Evolutionary conservation across 2,888 invertebrate species (phyloP).

Genomic region (Yponomeuta malinellus): DNA sequence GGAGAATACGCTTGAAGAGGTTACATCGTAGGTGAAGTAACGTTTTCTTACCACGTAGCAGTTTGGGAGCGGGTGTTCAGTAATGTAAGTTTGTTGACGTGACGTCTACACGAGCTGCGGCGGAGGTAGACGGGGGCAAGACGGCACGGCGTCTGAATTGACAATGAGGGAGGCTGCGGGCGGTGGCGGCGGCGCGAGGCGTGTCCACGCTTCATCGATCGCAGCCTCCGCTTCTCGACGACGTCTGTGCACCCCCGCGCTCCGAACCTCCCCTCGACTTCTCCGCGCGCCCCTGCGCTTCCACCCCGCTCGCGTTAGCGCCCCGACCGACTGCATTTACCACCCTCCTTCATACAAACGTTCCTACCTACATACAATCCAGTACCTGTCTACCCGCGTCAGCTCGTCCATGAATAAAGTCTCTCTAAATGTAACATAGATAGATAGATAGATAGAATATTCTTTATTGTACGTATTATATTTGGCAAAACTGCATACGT

Average conservation of each 20-base stretch:
- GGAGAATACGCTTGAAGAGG: background rate
- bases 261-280: slow-evolving; percentile 24
- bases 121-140: slow-evolving; percentile 23
- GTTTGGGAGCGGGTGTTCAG: background rate
- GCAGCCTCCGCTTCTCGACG: slow-evolving; percentile 72
- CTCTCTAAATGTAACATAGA: slow-evolving; percentile 24
- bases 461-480: slow-evolving; percentile 22
- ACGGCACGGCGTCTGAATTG: slow-evolving; percentile 47
- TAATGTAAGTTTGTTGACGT: slow-evolving; percentile 13
- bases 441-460: too few relatives aligned
- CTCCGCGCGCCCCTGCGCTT: slow-evolving; percentile 29
- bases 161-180: slow-evolving; percentile 53
- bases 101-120: slow-evolving; percentile 11
- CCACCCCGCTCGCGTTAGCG: slow-evolving; percentile 61
- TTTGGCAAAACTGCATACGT: slow-evolving; percentile 28
- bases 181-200: slow-evolving; percentile 59
- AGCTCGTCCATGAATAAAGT: slow-evolving; percentile 28
- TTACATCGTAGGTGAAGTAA: background rate
- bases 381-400: slow-evolving; percentile 53
- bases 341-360: slow-evolving; percentile 55
- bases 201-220: slow-evolving; percentile 76
- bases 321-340: slow-evolving; percentile 74
- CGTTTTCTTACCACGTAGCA: background rate
- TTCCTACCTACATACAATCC: slow-evolving; percentile 19
- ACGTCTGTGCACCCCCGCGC: slow-evolving; percentile 61